Percentiles rank a stretch among this genome's conserved stretches.
These are phyloP conservation scores for Syngnathus rostellatus DNA, from an alignment of 2,797 vertebrate genomes.

Conservation along the genomic window DNA sequence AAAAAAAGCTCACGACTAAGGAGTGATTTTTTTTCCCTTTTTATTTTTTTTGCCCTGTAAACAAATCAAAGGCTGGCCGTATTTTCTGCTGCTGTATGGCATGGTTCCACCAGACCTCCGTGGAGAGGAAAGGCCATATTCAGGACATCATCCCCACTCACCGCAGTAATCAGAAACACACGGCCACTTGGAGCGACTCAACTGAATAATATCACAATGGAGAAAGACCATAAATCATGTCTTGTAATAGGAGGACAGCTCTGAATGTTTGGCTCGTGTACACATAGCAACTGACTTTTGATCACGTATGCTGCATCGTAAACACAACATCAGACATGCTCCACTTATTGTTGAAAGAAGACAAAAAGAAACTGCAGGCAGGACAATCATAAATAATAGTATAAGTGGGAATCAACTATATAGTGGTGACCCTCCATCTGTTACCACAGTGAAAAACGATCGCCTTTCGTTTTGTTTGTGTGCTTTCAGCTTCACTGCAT, in stretches of 20 bases:
- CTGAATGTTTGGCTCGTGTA: conserved; percentile 16
- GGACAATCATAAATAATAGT: conserved; percentile 6
- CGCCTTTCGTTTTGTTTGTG: conserved; percentile 67
- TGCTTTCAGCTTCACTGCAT: conserved; percentile 62
- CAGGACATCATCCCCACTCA: conserved; percentile 51
- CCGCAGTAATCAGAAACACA: conserved; percentile 63
- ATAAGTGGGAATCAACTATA: conserved; percentile 34
- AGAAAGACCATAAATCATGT: conserved; percentile 57
- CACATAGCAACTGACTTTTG: background rate
- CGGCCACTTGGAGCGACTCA: conserved; percentile 64
- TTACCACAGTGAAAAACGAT: conserved; percentile 57
- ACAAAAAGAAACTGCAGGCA: conserved; percentile 13
- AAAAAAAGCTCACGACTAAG: conserved; percentile 49
- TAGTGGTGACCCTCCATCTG: conserved; percentile 34
- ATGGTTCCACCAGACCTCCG: conserved; percentile 44
- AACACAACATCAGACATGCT: conserved; percentile 10
- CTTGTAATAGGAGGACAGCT: conserved; percentile 32
- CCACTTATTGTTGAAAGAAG: conserved; percentile 16
- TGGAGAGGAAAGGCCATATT: conserved; percentile 46
- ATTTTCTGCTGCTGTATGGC: conserved; percentile 53
- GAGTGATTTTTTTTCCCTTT: conserved; percentile 44
- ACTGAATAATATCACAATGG: conserved; percentile 67
- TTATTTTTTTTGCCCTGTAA: conserved; percentile 32
- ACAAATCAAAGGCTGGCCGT: conserved; percentile 45
- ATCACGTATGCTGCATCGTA: background rate